Evolutionary conservation across 2,888 invertebrate species (phyloP).

Genomic region (Bimastos eiseni): DNA sequence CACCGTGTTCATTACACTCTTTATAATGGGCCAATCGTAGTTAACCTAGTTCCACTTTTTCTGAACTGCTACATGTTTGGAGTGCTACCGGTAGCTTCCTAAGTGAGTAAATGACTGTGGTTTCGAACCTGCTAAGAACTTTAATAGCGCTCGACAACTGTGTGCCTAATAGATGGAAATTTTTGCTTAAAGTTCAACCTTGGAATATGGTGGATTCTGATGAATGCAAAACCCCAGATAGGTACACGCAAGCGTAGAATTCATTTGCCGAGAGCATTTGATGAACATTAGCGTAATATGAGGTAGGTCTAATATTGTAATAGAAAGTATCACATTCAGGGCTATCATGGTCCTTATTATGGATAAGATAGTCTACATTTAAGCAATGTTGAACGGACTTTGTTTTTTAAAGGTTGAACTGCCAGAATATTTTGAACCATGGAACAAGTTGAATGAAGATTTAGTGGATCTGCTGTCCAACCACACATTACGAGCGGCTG

Average conservation of each 20-base stretch:
- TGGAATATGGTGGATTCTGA: too few species aligned
- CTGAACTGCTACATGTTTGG: not conserved
- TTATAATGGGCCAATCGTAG: not conserved
- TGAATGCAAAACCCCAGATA: too few species aligned
- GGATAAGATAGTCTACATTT: not conserved
- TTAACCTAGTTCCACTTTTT: not conserved
- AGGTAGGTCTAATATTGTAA: not conserved
- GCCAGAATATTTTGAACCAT: slow-evolving; percentile 30
- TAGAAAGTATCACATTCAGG: not conserved
- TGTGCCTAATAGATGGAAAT: too few species aligned
- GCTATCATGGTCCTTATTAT: not conserved
- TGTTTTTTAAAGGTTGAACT: slow-evolving; percentile 21
- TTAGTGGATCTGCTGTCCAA: slow-evolving; percentile 23
- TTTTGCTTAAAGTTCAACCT: too few species aligned
- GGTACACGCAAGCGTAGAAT: too few species aligned
- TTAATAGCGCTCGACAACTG: not conserved
- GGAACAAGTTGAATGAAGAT: slow-evolving; percentile 27
- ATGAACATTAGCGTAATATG: not conserved
- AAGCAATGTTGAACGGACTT: not conserved
- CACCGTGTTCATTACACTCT: too few species aligned
- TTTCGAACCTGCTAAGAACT: not conserved
- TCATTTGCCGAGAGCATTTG: too few species aligned
- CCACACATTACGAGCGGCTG: slow-evolving; percentile 23
- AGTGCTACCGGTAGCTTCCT: not conserved
- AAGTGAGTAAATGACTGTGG: not conserved